Base-by-base conservation (phyloP, 2,113 vertebrate species). In the Pangasianodon hypophthalmus region DNA sequence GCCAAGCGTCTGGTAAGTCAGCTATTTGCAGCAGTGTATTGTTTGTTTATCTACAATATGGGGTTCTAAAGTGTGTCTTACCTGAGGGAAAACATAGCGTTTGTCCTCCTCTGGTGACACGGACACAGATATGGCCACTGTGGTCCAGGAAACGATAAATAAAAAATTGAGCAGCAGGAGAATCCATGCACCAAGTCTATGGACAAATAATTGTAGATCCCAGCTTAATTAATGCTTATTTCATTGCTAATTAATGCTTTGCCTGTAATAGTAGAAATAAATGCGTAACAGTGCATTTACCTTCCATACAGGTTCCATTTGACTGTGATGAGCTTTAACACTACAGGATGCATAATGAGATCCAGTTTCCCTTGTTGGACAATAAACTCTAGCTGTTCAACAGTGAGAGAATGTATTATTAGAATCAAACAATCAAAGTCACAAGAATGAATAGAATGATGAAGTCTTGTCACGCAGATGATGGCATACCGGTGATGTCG, bases 281-380 rank as follows among this genome's bases (percentile, higher is more conserved):
- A 69, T 18, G 6, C 24, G 1, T 24, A 84, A 4, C 0, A 6
- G 1, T 26, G 32, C 44, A n/a, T 90, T 87, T 84, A 96, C 96
- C 95, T 94, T 91, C 95, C 95, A 19, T 95, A 96, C 4, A 94
- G 90, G 41, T 93, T 94, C 96, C 95, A 96, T 84, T 96, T 96
- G 89, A 96, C 89, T 16, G 93, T 89, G 83, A 96, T 96, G 56
- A 96, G 94, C 90, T 96, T 96, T 64, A 95, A 93, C 44, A 96
- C 92, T 24, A 96, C 94, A 3, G 96, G 95, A 46, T 95, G 93
- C 94, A 95, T 95, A 90, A 96, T 94, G 84, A 96, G 94, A 87
- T 95, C 95, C 75, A 95, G 92, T 88, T 94, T 95, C 26, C 92
- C 92, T 32, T 94, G 91, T 41, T 91, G 93, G 9, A 96, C 94